These are phyloP conservation scores for Panulirus ornatus DNA, from an alignment of 1,140 invertebrate species.

Conservation along the genomic window DNA sequence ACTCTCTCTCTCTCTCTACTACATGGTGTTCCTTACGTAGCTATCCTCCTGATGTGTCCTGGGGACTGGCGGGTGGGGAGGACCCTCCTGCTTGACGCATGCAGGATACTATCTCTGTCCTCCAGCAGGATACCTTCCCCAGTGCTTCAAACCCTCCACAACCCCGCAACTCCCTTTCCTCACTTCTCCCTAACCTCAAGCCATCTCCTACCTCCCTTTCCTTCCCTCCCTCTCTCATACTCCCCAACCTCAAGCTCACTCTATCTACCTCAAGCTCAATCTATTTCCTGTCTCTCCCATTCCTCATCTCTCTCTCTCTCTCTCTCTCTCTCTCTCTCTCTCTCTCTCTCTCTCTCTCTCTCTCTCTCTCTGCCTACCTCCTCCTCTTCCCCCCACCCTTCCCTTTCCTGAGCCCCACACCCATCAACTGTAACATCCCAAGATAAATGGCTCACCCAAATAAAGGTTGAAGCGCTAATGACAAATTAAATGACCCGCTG, in stretches of 20 bases:
- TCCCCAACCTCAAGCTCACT: not conserved
- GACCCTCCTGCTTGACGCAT: too few relatives aligned
- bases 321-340: not conserved
- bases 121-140: too few relatives aligned
- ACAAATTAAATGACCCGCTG: too few relatives aligned
- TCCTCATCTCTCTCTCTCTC: not conserved
- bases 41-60: too few relatives aligned
- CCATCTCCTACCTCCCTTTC: not conserved
- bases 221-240: conserved; percentile 6
- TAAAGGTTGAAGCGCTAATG: too few relatives aligned
- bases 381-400: not conserved
- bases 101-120: too few relatives aligned
- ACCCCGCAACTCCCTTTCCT: not conserved
- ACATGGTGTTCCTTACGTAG: too few relatives aligned
- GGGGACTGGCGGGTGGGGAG: too few relatives aligned
- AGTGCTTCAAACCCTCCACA: too few relatives aligned
- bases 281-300: not conserved
- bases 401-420: not conserved
- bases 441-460: too few relatives aligned
- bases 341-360: not conserved
- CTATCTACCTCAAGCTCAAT: not conserved
- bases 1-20: too few relatives aligned
- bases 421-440: too few relatives aligned
- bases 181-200: not conserved
- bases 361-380: conserved; percentile 2